A percentile compares a stretch with the other conserved stretches of the same genome.
Conservation (phyloP, 2,888 invertebrate genomes). For the Chesias legatella region DNA sequence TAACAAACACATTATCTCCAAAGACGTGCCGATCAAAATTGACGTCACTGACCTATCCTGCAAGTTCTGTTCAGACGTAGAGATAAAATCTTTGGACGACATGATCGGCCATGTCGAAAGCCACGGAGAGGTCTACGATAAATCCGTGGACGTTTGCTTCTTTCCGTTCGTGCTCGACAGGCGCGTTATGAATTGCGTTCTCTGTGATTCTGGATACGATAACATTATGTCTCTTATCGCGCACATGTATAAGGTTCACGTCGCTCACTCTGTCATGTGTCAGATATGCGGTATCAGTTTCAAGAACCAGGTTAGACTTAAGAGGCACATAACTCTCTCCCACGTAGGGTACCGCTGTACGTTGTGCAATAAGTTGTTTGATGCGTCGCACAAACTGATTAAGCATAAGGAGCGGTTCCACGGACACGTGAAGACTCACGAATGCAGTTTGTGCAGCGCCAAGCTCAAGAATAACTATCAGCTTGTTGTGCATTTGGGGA, state of each 20-base stretch:
- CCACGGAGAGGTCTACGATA: slow-evolving; percentile 48
- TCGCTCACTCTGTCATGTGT: slow-evolving; percentile 52
- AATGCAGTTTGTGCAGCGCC: slow-evolving; percentile 49
- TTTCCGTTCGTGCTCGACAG: slow-evolving; percentile 55
- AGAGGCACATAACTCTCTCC: slow-evolving; percentile 48
- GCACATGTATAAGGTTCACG: slow-evolving; percentile 61
- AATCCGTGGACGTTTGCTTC: slow-evolving; percentile 40
- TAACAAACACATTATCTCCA: slow-evolving; percentile 48
- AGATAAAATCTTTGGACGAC: slow-evolving; percentile 41
- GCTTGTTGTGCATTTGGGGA: slow-evolving; percentile 62
- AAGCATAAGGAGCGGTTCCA: slow-evolving; percentile 54
- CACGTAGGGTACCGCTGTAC: slow-evolving; percentile 50
- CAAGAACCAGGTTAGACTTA: slow-evolving; percentile 46
- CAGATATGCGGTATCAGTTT: slow-evolving; percentile 59
- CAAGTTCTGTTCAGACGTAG: slow-evolving; percentile 39
- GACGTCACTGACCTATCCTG: slow-evolving; percentile 51
- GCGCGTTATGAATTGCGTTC: slow-evolving; percentile 45
- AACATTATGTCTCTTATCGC: slow-evolving; percentile 51
- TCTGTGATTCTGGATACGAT: slow-evolving; percentile 48
- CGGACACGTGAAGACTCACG: slow-evolving; percentile 38
- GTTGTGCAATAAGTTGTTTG: slow-evolving; percentile 68
- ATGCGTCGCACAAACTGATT: slow-evolving; percentile 42
- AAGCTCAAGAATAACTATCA: slow-evolving; percentile 50
- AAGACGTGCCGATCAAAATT: slow-evolving; percentile 62
- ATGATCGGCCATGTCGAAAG: slow-evolving; percentile 45